Evolutionary conservation across 2,888 invertebrate genomes (phyloP), one percentile per base, ranked within the genome.

Genomic region (Andrena camellia): DNA sequence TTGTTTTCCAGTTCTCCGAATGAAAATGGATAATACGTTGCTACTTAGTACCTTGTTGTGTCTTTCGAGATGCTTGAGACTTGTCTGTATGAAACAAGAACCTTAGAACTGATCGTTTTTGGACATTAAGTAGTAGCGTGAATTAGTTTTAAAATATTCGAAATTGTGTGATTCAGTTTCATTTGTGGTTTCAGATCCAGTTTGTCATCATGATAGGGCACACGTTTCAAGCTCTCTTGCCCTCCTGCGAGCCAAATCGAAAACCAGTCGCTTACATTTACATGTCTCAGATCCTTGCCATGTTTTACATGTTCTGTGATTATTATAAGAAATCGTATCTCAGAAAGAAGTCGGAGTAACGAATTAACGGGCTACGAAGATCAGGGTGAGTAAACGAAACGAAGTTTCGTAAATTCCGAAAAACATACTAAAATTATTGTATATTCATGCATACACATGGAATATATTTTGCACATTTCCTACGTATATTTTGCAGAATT

Each of bases 251-350:
- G 0, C 95, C 93, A 5, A 90, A 95, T 1, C 95, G 96, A 0
- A 92, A 94, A 23, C 92, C 94, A 0, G 90, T 96, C 0, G 94
- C 95, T 0, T 79, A 92, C 0, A 91, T 96, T 74, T 97, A 96
- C 92, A 94, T 96, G 83, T 95, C 96, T 0, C 96, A 96, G 86
- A 95, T 97, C 2, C 82, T 95, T 76, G 93, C 96, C 73, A 96
- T 97, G 64, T 96, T 96, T 90, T 96, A 96, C 92, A 96, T 97
- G 95, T 97, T 97, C 90, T 96, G 96, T 86, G 95, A 96, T 75
- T 97, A 97, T 92, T 97, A 96, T 88, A 95, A 94, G 83, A 95
- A 95, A 73, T 95, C 95, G 67, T 97, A 97, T 88, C 90, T 86
- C 72, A 90, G 86, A 73, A 93, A 93, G 84, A 92, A 92, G 83